Conservation (phyloP, 1,140 invertebrate species). For the Muscidifurax raptorellus region DNA sequence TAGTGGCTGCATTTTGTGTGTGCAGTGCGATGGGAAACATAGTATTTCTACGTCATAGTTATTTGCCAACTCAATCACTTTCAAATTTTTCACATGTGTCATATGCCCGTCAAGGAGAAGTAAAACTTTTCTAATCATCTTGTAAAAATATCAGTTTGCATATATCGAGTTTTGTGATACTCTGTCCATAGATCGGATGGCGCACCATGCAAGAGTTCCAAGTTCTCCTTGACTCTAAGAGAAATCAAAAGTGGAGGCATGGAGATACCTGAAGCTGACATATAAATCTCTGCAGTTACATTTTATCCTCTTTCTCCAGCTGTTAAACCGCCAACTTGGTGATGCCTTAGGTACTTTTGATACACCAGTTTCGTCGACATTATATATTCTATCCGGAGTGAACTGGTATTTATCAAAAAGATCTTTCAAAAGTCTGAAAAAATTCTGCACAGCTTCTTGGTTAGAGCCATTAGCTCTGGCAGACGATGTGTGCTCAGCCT, state of each 20-base stretch:
- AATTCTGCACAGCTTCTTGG: background rate
- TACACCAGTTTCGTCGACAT: background rate
- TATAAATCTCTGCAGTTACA: too few species aligned
- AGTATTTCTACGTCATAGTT: conserved; percentile 54
- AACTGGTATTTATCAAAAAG: background rate
- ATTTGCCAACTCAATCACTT: conserved; percentile 56
- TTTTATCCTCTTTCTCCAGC: background rate
- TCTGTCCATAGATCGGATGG: background rate
- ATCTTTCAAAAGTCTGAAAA: conserved; percentile 10
- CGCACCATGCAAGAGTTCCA: background rate
- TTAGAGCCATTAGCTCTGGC: conserved; percentile 16
- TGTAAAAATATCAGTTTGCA: background rate
- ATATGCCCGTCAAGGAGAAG: conserved; percentile 62
- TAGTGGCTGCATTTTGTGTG: conserved; percentile 67
- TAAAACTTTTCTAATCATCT: conserved; percentile 36
- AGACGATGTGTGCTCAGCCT: background rate
- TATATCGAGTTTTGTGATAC: background rate
- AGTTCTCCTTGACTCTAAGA: background rate
- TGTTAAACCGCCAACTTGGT: background rate
- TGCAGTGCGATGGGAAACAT: conserved; percentile 55
- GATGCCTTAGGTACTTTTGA: background rate
- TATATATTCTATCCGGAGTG: conserved; percentile 21
- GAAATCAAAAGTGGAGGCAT: too few species aligned
- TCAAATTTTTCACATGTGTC: conserved; percentile 60
- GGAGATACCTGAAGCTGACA: too few species aligned